Base-by-base conservation (phyloP, 64 coral and sea anemone species). In the Montipora foliosa region DNA sequence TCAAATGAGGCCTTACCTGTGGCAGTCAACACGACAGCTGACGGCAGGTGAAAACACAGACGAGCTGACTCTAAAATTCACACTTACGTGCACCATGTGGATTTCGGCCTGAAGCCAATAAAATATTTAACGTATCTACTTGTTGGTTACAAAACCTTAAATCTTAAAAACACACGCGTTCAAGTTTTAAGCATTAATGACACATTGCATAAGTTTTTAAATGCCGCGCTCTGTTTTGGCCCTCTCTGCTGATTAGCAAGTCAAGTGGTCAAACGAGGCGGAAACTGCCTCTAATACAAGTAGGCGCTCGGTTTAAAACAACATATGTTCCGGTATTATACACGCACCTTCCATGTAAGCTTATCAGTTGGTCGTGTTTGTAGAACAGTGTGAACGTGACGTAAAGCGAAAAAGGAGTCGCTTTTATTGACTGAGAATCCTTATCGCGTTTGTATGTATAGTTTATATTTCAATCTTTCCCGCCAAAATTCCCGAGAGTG, bases 251-350 rank as follows among this genome's bases (percentile, higher is more conserved):
- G 37, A 85, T 49, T 85, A 49, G 62, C 66, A 68, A 46, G 62
- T 21, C 46, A 46, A 78, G 8, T 17, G 19, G 14, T 4, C 8
- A 5, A 21, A 15, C 6, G 15, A 2, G 71, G 64, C 64, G 62
- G 82, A 85, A 78, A 78, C 44, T 3, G 46, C 14, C 17, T 4
- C 12, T 86, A 86, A 86, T 70, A 5, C 5, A 0, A 12, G 45
- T 45, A 86, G 47, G 82, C 61, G 82, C n/a, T 70, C 21, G 22
- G 82, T 71, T 70, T 86, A 86, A n/a, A 86, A 49, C n/a, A 71
- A 70, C 62, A 71, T 71, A 67, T 67, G 5, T 44, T 0, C 68
- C 55, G 29, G 49, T 46, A 72, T 82, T n/a, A n/a, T 60, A 21
- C 53, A 81, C 81, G 21, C 53, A 81, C 67, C 44, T 68, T 84